phyloP scores from a whole-genome alignment of 2,113 vertebrate genomes.

The Neofelis nebulosa region DNA sequence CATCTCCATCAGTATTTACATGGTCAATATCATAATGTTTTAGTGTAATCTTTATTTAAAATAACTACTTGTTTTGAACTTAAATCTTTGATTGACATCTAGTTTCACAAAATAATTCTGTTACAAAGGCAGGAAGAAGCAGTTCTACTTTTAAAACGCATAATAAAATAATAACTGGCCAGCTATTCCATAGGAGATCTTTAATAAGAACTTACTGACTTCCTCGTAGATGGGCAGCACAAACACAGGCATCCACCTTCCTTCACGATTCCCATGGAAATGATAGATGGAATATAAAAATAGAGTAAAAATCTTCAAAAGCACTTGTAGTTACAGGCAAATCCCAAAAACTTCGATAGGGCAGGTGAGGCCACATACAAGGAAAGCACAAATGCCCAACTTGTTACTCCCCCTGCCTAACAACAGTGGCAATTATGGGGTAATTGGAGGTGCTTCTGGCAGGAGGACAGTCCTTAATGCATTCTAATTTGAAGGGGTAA shows the following conservation, averaged over 20 bases:
- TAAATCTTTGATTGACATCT: background rate
- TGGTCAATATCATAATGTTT: background rate
- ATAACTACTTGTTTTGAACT: conserved; percentile 16
- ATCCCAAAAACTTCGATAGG: background rate
- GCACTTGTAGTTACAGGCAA: background rate
- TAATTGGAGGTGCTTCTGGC: background rate
- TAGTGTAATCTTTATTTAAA: background rate
- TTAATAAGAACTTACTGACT: conserved; percentile 28
- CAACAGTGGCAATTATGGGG: background rate
- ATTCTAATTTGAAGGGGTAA: background rate
- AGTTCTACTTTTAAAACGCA: conserved; percentile 24
- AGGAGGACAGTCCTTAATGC: background rate
- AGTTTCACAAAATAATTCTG: conserved; percentile 25
- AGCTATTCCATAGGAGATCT: background rate
- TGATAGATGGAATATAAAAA: background rate
- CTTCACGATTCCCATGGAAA: conserved; percentile 20
- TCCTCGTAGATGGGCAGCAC: background rate
- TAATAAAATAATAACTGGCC: background rate
- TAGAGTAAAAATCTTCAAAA: background rate
- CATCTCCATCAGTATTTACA: background rate
- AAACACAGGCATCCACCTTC: background rate
- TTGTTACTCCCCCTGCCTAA: background rate
- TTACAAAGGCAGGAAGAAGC: background rate
- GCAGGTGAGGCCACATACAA: background rate
- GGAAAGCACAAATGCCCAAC: background rate